Conservation (phyloP, 2,888 invertebrate genomes). For the Norana najaformis region DNA sequence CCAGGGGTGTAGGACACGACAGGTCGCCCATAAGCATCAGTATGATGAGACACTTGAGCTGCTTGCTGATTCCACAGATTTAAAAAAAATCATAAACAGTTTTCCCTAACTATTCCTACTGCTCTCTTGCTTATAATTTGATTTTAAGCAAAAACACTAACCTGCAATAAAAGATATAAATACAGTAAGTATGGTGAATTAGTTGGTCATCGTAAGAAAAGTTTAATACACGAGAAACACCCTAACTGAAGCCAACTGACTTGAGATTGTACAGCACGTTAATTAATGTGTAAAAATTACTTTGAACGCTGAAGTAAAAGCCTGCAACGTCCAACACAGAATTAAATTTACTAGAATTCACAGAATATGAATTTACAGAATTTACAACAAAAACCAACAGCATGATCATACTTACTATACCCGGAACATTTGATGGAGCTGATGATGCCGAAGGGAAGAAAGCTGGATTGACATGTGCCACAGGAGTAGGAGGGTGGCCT, state of each 20-base stretch:
- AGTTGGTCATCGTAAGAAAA: no score
- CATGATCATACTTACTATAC: conserved; percentile 19
- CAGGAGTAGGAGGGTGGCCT: conserved; percentile 32
- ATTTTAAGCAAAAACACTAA: background rate
- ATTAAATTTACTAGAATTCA: no score
- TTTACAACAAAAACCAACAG: background rate
- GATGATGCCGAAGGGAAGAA: conserved; percentile 80
- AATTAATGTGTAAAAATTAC: background rate
- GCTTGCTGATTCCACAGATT: conserved; percentile 16
- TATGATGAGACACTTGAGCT: conserved; percentile 16
- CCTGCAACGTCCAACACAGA: no score
- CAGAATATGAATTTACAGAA: no score
- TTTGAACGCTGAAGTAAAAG: background rate
- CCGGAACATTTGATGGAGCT: conserved; percentile 59
- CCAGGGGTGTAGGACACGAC: conserved; percentile 21
- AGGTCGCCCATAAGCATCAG: background rate
- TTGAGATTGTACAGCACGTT: background rate
- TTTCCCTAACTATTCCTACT: background rate
- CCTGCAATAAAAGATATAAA: no score
- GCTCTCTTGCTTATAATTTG: background rate
- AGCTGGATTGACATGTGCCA: conserved; percentile 88
- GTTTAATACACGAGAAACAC: no score
- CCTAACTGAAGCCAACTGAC: no score
- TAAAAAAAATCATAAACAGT: background rate
- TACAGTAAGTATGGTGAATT: no score